Base-by-base conservation (phyloP, 2,888 invertebrate species). In the Ellobium chinense region DNA sequence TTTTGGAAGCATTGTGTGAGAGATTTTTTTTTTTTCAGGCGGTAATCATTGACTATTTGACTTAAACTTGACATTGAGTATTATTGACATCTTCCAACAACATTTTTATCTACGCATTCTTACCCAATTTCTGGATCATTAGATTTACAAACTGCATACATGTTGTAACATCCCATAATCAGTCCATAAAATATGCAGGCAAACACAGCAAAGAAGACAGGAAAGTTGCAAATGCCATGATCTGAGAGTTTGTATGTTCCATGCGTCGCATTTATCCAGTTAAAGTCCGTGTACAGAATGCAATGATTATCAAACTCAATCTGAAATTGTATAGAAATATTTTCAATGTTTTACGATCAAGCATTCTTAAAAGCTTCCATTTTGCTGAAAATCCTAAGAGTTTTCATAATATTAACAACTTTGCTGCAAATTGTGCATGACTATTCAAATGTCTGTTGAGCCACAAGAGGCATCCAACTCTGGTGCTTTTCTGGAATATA, bases 41-140 rank as follows among this genome's bases (percentile, higher is more conserved):
- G n/a, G n/a, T n/a, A n/a, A n/a, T n/a, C n/a, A n/a, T n/a, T n/a
- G n/a, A n/a, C n/a, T n/a, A n/a, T n/a, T n/a, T n/a, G n/a, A n/a
- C n/a, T n/a, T n/a, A n/a, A n/a, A n/a, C n/a, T n/a, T n/a, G n/a
- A n/a, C n/a, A n/a, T n/a, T n/a, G n/a, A n/a, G n/a, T n/a, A n/a
- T n/a, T n/a, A n/a, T n/a, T n/a, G n/a, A n/a, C n/a, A n/a, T n/a
- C n/a, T n/a, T n/a, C n/a, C n/a, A n/a, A n/a, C n/a, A n/a, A n/a
- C n/a, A n/a, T n/a, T 27, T 27, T 14, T 27, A 24, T 27, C 5
- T 14, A n/a, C 5, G 31, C 37, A 27, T 56, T 29, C 86, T 80
- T 81, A 89, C 89, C 88, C 88, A 62, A 88, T 87, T 39, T 86
- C 82, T 65, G 83, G 84, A 73, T 88, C 88, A 24, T 82, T 86